Conservation (phyloP, 2,888 invertebrate species). For the Polyommatus iphigenia region DNA sequence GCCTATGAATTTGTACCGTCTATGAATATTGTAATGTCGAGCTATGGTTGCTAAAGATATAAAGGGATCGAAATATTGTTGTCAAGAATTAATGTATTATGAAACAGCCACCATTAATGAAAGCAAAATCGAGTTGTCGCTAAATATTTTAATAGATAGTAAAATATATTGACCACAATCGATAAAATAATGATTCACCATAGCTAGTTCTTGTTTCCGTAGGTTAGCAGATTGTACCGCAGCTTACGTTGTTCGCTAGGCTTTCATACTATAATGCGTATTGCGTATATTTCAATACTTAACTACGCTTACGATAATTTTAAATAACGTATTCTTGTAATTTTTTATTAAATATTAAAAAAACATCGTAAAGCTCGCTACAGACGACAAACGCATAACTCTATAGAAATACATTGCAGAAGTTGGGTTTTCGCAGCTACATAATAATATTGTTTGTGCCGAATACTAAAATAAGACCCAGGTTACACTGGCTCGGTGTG, state of each 20-base stretch:
- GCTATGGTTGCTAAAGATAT: neutral
- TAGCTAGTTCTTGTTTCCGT: constrained; percentile 26
- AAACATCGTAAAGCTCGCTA: neutral
- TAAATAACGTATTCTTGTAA: neutral
- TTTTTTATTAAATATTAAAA: neutral
- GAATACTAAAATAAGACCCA: neutral
- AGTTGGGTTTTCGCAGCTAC: neutral
- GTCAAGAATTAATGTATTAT: neutral
- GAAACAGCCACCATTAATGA: neutral
- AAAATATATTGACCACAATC: neutral
- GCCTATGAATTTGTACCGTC: constrained; percentile 20
- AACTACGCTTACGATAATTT: neutral
- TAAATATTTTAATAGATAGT: neutral
- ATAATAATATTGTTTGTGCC: no score
- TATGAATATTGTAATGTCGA: constrained; percentile 12
- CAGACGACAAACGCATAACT: neutral
- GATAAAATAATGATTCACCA: constrained; percentile 2
- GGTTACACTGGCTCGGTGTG: neutral
- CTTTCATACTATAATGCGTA: constrained; percentile 22
- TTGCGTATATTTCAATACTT: constrained; percentile 23
- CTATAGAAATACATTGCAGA: neutral
- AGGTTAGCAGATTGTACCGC: constrained; percentile 28
- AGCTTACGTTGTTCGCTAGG: constrained; percentile 31
- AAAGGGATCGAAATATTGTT: neutral
- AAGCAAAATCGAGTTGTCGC: no score